These are phyloP conservation scores for Tipula helvola DNA, from an alignment of 2,888 invertebrate species.

Conservation along the genomic window DNA sequence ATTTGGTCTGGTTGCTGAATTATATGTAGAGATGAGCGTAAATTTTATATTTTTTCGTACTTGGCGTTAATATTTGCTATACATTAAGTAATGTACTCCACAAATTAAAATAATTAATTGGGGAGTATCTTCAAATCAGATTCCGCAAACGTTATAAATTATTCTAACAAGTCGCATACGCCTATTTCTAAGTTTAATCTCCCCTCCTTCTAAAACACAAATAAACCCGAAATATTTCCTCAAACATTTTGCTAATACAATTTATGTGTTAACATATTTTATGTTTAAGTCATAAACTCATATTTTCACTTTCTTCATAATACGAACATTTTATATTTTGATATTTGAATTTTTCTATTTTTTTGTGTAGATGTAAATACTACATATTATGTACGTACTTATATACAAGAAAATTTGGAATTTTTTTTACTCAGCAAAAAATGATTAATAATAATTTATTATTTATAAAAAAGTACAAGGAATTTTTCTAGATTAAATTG, in stretches of 20 bases:
- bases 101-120: too few species aligned
- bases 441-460: background rate
- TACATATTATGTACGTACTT: background rate
- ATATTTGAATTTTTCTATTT: background rate
- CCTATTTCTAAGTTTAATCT: too few species aligned
- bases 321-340: background rate
- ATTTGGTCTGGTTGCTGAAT: background rate
- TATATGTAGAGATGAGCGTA: background rate
- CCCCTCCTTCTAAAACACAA: too few species aligned
- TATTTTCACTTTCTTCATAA: background rate
- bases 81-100: too few species aligned
- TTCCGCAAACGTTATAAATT: too few species aligned
- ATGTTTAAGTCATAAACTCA: background rate
- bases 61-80: too few species aligned
- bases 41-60: background rate
- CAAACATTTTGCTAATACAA: too few species aligned
- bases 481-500: background rate
- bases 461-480: background rate
- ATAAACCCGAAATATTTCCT: too few species aligned
- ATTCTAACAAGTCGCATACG: too few species aligned
- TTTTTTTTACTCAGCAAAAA: background rate
- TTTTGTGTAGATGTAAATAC: background rate
- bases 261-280: background rate
- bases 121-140: too few species aligned
- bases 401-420: background rate